Base-by-base conservation (phyloP, 2,888 invertebrate genomes). In the Luperina nickerlii region DNA sequence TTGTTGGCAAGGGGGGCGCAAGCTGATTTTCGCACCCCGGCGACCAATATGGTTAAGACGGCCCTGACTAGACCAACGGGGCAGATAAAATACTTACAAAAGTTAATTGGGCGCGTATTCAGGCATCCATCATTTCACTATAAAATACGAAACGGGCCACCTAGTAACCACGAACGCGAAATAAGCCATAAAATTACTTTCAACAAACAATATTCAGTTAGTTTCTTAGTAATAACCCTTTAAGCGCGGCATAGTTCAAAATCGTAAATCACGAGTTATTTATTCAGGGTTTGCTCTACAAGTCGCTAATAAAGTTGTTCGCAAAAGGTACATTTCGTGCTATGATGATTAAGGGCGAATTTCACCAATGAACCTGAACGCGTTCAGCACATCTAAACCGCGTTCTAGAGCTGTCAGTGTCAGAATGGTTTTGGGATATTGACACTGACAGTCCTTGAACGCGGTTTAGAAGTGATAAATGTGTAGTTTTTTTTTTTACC, bases 251-350 rank as follows among this genome's bases (percentile, higher is more conserved):
- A 77, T 54, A 87, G 87, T 84, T 85, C 84, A 87, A 84, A 84
- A 84, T 82, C 83, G 81, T 89, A 89, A 90, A 89, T 90, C 90
- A 84, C 57, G 57, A 77, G 80, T 81, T 85, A 89, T 88, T 90
- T 88, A 90, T 89, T 86, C 88, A 68, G 81, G 83, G 82, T 89
- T 89, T 89, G 88, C 81, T 88, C 83, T 83, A 88, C 81, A 83
- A 83, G 76, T 73, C 71, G 54, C 38, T 67, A 70, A 82, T 78
- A 76, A 78, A 73, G 76, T 66, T 51, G 20, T 48, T 62, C 11
- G 32, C 81, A 87, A 45, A 84, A 87, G 81, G 38, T 72, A 24
- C 32, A 74, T 27, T 72, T 15, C 2, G 42, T 15, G 27, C n/a
- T 4, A 32, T 2, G 0, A 7, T 24, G 6, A 54, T 32, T 7